A percentile compares a stretch with the other conserved stretches of the same genome.
phyloP scores from a whole-genome alignment of 2,113 vertebrate species.

The Microcebus lehilahytsara region DNA sequence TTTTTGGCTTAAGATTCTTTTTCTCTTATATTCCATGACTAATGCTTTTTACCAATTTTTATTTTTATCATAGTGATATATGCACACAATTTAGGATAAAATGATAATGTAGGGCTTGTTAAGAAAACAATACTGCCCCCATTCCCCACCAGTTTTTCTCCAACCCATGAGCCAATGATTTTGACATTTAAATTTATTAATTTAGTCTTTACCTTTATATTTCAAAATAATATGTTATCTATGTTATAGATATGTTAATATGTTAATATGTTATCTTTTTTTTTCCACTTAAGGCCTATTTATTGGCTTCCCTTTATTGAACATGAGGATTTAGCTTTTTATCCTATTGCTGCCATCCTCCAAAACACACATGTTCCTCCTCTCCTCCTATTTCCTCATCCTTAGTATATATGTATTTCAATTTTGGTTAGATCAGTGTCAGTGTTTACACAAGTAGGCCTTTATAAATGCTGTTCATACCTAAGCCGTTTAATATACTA shows the following conservation, averaged over 20 bases:
- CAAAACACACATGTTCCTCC: background rate
- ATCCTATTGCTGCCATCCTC: background rate
- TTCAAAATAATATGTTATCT: background rate
- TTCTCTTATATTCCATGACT: background rate
- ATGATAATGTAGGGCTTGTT: background rate
- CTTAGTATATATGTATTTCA: background rate
- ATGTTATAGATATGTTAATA: no score
- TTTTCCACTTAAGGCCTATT: background rate
- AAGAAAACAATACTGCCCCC: background rate
- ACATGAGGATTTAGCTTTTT: background rate
- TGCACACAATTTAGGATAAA: background rate
- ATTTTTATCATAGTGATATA: conserved; percentile 12
- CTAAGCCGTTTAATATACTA: background rate
- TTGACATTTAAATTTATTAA: conserved; percentile 24
- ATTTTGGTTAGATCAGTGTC: conserved; percentile 20
- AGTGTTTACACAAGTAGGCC: background rate
- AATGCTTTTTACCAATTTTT: background rate
- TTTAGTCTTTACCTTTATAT: conserved; percentile 37
- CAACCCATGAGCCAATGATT: background rate
- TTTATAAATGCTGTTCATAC: background rate
- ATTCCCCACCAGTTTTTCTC: background rate
- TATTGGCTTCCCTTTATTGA: background rate
- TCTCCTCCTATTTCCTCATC: background rate
- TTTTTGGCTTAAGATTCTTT: background rate
- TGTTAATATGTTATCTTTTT: background rate